These are phyloP conservation scores for Chauna torquata DNA, from an alignment of 2,113 vertebrate species.

Conservation along the genomic window DNA sequence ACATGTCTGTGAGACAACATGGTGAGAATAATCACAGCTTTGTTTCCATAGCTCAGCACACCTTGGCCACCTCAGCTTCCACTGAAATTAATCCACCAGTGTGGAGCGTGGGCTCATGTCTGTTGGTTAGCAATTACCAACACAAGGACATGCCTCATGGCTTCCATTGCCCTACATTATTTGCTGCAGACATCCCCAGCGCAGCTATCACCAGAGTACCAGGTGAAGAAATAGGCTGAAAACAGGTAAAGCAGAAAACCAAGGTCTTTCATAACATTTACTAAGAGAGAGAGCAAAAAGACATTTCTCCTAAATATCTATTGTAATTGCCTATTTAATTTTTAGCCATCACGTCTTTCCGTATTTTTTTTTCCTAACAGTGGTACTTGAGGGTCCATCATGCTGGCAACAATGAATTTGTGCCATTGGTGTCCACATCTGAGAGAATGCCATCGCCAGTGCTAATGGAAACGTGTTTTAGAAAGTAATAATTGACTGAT, in stretches of 20 bases:
- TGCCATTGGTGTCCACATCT: too few relatives aligned
- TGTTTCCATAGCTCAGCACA: not conserved
- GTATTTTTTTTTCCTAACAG: not conserved
- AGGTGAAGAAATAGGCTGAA: not conserved
- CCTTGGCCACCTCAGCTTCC: not conserved
- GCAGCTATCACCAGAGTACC: not conserved
- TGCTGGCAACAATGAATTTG: not conserved
- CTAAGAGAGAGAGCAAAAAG: not conserved
- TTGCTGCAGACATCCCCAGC: not conserved
- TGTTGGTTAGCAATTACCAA: not conserved
- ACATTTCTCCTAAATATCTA: not conserved
- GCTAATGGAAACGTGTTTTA: not conserved
- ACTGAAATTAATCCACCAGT: not conserved
- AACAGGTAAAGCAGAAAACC: not conserved
- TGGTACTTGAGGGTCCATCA: rapidly evolving
- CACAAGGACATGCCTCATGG: not conserved
- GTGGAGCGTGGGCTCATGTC: not conserved
- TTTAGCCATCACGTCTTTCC: not conserved
- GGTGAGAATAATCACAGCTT: not conserved
- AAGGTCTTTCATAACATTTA: not conserved
- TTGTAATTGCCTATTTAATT: not conserved
- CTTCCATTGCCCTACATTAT: not conserved
- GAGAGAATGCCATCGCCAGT: not conserved
- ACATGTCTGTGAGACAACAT: not conserved
- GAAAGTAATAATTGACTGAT: not conserved